Conservation (phyloP, 2,797 vertebrate genomes). For the Microchirus variegatus region DNA sequence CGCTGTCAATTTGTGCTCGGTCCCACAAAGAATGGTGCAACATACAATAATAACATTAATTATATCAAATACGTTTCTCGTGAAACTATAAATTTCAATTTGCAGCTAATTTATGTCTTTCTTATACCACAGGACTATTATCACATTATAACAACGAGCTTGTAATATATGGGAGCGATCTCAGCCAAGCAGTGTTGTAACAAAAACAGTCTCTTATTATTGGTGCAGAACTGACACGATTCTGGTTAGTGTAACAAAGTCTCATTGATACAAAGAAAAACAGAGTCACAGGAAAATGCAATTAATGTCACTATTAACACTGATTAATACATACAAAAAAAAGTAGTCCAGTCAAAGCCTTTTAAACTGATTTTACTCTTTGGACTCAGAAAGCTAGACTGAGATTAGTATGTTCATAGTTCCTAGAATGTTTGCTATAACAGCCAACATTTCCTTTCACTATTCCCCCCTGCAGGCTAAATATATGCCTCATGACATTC, state of each 20-base stretch:
- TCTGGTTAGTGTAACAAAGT: neutral
- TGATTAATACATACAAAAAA: slow-evolving; percentile 3
- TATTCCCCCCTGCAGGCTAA: slow-evolving; percentile 14
- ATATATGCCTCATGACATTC: neutral
- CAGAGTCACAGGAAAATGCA: neutral
- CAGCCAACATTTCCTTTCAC: slow-evolving; percentile 12
- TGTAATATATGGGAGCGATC: neutral
- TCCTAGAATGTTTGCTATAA: slow-evolving; percentile 5
- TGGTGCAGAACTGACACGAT: neutral
- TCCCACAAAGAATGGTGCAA: neutral
- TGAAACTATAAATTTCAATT: neutral
- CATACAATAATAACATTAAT: neutral
- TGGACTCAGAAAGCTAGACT: neutral
- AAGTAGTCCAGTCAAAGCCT: neutral
- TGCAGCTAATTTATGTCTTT: neutral
- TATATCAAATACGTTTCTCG: neutral
- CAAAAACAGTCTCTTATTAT: neutral
- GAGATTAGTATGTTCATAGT: neutral
- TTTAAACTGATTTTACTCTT: slow-evolving; percentile 1
- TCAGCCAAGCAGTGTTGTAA: neutral
- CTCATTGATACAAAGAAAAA: neutral
- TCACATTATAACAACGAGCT: neutral
- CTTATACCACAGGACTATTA: neutral
- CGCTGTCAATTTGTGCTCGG: neutral
- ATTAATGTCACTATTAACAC: neutral